phyloP scores from a whole-genome alignment of 2,113 vertebrate genomes.

The Nannospalax galili region DNA sequence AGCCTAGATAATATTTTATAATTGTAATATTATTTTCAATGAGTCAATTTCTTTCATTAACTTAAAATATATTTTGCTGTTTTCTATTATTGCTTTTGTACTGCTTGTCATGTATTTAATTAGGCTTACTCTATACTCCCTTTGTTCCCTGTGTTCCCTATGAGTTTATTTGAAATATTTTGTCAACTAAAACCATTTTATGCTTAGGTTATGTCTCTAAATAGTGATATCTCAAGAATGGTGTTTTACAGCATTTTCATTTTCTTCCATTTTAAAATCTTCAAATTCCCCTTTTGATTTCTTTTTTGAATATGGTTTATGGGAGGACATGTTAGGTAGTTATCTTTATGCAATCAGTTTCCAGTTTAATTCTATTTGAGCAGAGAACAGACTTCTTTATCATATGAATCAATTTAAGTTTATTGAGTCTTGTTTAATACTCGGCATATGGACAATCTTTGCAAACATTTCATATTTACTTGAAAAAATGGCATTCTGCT shows the following conservation, averaged over 20 bases:
- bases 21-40: background rate
- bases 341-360: slow-evolving; percentile 31
- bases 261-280: background rate
- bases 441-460: slow-evolving; percentile 45
- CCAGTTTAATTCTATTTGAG: slow-evolving; percentile 5
- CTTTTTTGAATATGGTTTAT: slow-evolving; percentile 16
- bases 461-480: slow-evolving; percentile 34
- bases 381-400: background rate
- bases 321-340: background rate
- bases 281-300: background rate
- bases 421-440: slow-evolving; percentile 39
- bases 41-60: background rate
- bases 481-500: background rate
- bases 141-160: background rate
- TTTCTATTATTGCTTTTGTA: background rate
- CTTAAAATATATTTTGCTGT: background rate
- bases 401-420: slow-evolving; percentile 27
- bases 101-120: background rate
- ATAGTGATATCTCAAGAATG: background rate
- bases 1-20: background rate
- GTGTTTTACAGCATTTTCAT: background rate
- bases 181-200: background rate
- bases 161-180: background rate
- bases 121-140: background rate
- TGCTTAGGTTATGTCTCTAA: background rate